phyloP scores from a whole-genome alignment of 2,888 invertebrate species.

The Philereme transversata region DNA sequence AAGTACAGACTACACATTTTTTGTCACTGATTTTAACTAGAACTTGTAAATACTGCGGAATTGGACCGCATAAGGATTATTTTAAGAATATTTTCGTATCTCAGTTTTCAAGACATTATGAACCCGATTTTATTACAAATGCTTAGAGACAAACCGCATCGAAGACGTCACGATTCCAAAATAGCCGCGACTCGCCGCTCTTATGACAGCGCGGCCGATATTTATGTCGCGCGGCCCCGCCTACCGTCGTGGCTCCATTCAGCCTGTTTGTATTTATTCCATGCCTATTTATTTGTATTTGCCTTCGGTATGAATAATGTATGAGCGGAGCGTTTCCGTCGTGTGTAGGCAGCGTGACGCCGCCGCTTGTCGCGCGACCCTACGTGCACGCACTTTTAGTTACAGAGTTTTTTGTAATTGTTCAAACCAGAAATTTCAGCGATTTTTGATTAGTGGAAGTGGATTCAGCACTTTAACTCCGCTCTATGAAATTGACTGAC shows the following conservation, averaged over 20 bases:
- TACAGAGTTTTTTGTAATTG: conserved; percentile 19
- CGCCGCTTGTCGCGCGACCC: conserved; percentile 58
- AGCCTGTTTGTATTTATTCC: conserved; percentile 83
- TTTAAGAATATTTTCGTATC: neutral
- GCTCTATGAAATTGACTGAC: no score
- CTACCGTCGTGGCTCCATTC: conserved; percentile 80
- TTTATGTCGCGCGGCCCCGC: conserved; percentile 82
- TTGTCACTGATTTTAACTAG: no score
- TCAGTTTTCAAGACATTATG: conserved; percentile 22
- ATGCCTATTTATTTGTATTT: conserved; percentile 84
- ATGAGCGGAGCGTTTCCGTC: conserved; percentile 81
- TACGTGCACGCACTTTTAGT: conserved; percentile 51
- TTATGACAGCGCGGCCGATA: conserved; percentile 79
- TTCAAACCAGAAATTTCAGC: conserved; percentile 12
- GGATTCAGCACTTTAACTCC: conserved; percentile 3
- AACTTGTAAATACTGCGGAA: no score
- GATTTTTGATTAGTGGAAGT: conserved; percentile 1
- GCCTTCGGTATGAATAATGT: conserved; percentile 81
- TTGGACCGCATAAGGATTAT: neutral
- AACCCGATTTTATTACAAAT: conserved; percentile 37
- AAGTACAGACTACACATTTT: no score
- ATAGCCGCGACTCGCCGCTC: conserved; percentile 72
- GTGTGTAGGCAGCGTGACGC: conserved; percentile 84
- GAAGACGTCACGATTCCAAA: conserved; percentile 63
- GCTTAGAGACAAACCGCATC: conserved; percentile 41